A percentile compares a stretch with the other conserved stretches of the same genome.
Evolutionary conservation across 1,140 invertebrate genomes (phyloP).

Genomic region (Drosophila guanche): DNA sequence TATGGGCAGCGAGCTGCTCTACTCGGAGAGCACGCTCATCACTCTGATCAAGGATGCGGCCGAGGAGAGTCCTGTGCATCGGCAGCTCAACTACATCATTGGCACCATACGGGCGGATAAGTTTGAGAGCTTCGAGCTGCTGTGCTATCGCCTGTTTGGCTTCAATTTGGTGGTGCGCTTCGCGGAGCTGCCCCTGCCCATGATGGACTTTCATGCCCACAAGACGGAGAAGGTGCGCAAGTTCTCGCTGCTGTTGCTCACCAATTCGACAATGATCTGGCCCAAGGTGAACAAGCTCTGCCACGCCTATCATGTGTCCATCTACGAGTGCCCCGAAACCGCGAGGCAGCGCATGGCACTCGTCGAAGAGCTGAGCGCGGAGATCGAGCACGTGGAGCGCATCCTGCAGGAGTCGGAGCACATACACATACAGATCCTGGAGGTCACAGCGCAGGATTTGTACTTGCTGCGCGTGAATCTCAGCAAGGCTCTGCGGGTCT

Average conservation of each 20-base stretch:
- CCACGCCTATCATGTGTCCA: slow-evolving; percentile 52
- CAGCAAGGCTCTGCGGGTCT: slow-evolving; percentile 94
- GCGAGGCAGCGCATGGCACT: slow-evolving; percentile 10
- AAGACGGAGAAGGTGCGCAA: slow-evolving; percentile 30
- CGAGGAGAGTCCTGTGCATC: not conserved
- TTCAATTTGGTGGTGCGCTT: slow-evolving; percentile 59
- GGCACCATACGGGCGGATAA: slow-evolving; percentile 95
- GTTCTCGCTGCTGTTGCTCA: slow-evolving; percentile 54
- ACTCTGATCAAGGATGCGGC: slow-evolving; percentile 85
- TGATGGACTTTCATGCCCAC: not conserved
- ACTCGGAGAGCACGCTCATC: slow-evolving; percentile 95
- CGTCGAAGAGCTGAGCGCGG: slow-evolving; percentile 34
- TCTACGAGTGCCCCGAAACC: slow-evolving; percentile 62
- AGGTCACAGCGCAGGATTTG: slow-evolving; percentile 93
- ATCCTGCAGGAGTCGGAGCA: slow-evolving; percentile 84
- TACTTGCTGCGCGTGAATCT: slow-evolving; percentile 96
- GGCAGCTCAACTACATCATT: slow-evolving; percentile 85
- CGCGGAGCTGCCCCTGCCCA: slow-evolving; percentile 26
- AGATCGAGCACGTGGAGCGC: slow-evolving; percentile 41
- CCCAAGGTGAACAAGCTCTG: slow-evolving; percentile 60
- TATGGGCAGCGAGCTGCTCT: slow-evolving; percentile 89
- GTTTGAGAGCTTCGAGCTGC: slow-evolving; percentile 84
- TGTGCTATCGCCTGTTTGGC: slow-evolving; percentile 58
- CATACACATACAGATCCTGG: slow-evolving; percentile 92
- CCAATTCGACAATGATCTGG: slow-evolving; percentile 42